Evolutionary conservation across 2,888 invertebrate species (phyloP).

Genomic region (Orthosia incerta): DNA sequence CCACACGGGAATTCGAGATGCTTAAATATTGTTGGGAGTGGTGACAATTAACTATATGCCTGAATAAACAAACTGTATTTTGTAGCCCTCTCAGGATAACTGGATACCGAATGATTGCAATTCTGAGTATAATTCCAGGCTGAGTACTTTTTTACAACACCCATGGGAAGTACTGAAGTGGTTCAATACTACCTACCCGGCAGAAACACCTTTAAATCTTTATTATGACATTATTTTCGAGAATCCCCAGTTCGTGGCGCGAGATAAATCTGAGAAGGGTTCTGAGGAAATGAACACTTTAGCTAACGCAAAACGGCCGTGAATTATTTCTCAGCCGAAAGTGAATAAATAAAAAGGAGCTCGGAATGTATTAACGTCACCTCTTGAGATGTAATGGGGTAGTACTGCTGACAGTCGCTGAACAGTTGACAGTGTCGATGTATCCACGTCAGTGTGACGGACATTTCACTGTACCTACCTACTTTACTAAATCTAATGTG

Average conservation of each 20-base stretch:
- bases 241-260: constrained; percentile 2
- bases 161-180: neutral
- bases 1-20: no score
- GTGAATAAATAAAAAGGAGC: constrained; percentile 32
- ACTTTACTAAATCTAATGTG: constrained; percentile 1
- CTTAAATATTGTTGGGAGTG: neutral
- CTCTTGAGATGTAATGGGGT: constrained; percentile 19
- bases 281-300: constrained; percentile 44
- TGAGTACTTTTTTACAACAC: neutral
- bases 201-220: constrained; percentile 23
- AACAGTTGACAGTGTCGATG: constrained; percentile 21
- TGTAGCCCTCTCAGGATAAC: neutral
- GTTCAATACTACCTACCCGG: neutral
- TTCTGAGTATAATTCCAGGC: neutral
- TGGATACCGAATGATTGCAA: neutral
- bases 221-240: constrained; percentile 30
- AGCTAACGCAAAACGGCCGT: constrained; percentile 15
- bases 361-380: constrained; percentile 18
- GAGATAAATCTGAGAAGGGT: constrained; percentile 42
- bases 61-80: neutral
- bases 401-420: constrained; percentile 4
- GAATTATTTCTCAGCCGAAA: constrained; percentile 34
- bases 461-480: neutral
- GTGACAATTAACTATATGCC: neutral
- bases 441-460: constrained; percentile 22